phyloP scores from a whole-genome alignment of 2,888 invertebrate genomes.

The Sepioteuthis lessoniana region DNA sequence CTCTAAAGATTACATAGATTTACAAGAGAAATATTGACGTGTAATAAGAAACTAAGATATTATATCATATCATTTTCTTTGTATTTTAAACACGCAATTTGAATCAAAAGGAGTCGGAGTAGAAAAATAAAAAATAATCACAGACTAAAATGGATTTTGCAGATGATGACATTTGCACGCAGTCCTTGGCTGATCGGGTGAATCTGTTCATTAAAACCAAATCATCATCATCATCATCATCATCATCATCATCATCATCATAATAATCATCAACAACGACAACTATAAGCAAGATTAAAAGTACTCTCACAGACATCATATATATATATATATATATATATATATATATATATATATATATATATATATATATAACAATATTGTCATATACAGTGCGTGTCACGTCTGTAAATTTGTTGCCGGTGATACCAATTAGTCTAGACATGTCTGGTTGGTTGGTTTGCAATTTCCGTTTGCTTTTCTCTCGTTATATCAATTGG shows the following conservation, averaged over 20 bases:
- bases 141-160: background rate
- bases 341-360: too few relatives aligned
- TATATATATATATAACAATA: too few relatives aligned
- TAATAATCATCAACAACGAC: too few relatives aligned
- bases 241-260: too few relatives aligned
- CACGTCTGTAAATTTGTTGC: background rate
- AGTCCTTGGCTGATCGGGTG: background rate
- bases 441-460: background rate
- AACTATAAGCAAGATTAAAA: too few relatives aligned
- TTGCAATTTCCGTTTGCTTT: background rate
- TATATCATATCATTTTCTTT: background rate
- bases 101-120: background rate
- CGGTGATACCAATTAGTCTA: background rate
- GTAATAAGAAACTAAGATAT: background rate
- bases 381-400: too few relatives aligned
- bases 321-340: too few relatives aligned
- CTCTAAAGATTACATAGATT: too few relatives aligned
- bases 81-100: background rate
- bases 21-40: too few relatives aligned
- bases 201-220: background rate
- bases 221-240: too few relatives aligned
- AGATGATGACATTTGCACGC: background rate
- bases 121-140: background rate
- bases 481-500: background rate
- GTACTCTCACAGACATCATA: too few relatives aligned